Conservation (phyloP, 2,888 invertebrate species). For the Lithophane semibrunnea region DNA sequence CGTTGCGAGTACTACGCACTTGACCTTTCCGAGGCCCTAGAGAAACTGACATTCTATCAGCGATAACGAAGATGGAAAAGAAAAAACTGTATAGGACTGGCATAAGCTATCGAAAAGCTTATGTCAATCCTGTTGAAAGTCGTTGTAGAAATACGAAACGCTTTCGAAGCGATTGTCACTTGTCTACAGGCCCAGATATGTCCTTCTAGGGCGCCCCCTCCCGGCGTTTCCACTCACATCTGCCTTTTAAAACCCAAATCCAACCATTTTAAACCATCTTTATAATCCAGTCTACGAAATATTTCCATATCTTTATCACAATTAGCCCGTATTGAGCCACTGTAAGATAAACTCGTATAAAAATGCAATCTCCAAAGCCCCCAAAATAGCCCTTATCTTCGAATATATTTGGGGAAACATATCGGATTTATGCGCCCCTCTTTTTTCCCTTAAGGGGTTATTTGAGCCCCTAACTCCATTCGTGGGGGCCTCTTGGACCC, state of each 20-base stretch:
- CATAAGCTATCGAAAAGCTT: too few relatives aligned
- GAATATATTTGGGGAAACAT: slow-evolving; percentile 56
- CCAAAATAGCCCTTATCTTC: slow-evolving; percentile 57
- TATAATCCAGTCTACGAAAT: background rate
- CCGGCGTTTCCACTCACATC: background rate
- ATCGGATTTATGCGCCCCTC: slow-evolving; percentile 53
- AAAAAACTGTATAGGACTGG: too few relatives aligned
- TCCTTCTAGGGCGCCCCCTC: background rate
- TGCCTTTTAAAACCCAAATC: background rate
- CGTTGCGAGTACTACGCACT: background rate
- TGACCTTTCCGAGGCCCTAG: background rate
- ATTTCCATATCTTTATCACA: slow-evolving; percentile 10
- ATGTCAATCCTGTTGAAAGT: too few relatives aligned
- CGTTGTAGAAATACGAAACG: too few relatives aligned
- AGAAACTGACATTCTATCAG: too few relatives aligned
- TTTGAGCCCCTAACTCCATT: slow-evolving; percentile 44
- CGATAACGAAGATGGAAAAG: too few relatives aligned
- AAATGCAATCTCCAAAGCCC: slow-evolving; percentile 47
- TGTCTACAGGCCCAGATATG: too few relatives aligned
- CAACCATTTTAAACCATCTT: background rate
- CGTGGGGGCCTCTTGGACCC: slow-evolving; percentile 35
- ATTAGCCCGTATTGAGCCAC: slow-evolving; percentile 41
- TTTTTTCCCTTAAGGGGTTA: slow-evolving; percentile 58
- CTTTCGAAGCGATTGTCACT: too few relatives aligned
- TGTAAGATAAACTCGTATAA: slow-evolving; percentile 44